Conservation (phyloP, 2,797 vertebrate species). For the Sebastes trivittatus region DNA sequence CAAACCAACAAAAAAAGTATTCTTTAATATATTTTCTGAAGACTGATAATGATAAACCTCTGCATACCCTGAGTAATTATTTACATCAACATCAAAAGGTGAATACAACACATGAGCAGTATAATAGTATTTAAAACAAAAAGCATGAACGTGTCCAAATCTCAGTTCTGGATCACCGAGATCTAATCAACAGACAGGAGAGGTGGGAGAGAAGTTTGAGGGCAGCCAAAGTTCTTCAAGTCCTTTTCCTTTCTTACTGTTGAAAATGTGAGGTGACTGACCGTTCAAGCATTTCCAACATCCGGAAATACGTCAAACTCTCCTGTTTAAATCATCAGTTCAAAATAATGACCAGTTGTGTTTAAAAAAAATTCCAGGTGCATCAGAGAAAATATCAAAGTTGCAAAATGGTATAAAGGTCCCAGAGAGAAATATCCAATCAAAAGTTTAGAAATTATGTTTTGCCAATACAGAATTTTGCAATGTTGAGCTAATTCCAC, state of each 20-base stretch:
- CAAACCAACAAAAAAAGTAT: too few species aligned
- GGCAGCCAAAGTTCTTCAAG: background rate
- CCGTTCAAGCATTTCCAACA: background rate
- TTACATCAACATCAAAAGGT: background rate
- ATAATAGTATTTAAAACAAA: background rate
- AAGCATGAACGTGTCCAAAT: background rate
- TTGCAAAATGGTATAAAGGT: too few species aligned
- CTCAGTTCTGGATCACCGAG: background rate
- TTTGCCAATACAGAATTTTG: background rate
- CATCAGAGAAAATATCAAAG: background rate
- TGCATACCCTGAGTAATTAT: background rate
- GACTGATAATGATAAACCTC: background rate
- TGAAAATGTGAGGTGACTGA: background rate
- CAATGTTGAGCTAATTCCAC: background rate
- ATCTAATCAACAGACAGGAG: constrained; percentile 3
- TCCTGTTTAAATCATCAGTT: background rate
- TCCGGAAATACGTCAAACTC: background rate
- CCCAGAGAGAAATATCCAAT: background rate
- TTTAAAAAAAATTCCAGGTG: background rate
- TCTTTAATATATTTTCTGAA: too few species aligned
- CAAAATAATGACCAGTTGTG: background rate
- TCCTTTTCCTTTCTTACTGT: background rate
- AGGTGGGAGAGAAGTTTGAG: background rate
- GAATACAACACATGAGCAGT: background rate
- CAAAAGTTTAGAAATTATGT: background rate